Evolutionary conservation across 1,140 invertebrate genomes (phyloP), one percentile per base, ranked within the genome.

Genomic region (Papilio xuthus): DNA sequence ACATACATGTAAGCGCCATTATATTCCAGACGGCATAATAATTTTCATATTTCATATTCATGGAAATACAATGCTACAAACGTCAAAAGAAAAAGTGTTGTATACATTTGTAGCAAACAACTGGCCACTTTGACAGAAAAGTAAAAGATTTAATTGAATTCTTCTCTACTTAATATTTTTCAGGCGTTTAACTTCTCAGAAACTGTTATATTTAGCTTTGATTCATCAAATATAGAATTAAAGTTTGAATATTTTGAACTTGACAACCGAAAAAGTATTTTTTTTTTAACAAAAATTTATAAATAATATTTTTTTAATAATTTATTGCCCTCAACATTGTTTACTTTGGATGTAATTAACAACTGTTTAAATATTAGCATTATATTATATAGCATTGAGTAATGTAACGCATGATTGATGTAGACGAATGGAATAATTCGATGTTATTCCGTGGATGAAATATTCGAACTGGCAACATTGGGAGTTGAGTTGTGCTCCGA

Each of bases 81-180:
- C 42, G 12, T 44, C 42, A 12, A 44, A 44, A 44, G 13, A 10
- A 44, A 44, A 13, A 53, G n/a, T 18, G n/a, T 7, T 53, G 50
- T 2, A 37, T 37, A 53, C 44, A 13, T 47, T 47, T 18, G 32
- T 37, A 37, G 7, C 32, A 6, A 37, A 53, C 18, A 53, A 9
- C 50, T 9, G 20, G 13, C 20, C 13, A 60, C 12, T 60, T 60
- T 60, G 23, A 60, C 23, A 60, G 23, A 15, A 32, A 67, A 32
- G 60, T 28, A 67, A 15, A 67, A 67, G 50, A 32, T 1, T 32
- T 28, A 32, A 67, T 67, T 67, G 60, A 67, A 67, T 67, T 67
- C 4, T 67, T 1, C 26, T 2, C 26, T 67, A 67, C 13, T 23
- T 3, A 67, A 67, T 28, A 6, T 67, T 67, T 15, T 67, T 67